These are phyloP conservation scores for Lamellibrachia satsuma DNA, from an alignment of 2,888 invertebrate species.

Conservation along the genomic window DNA sequence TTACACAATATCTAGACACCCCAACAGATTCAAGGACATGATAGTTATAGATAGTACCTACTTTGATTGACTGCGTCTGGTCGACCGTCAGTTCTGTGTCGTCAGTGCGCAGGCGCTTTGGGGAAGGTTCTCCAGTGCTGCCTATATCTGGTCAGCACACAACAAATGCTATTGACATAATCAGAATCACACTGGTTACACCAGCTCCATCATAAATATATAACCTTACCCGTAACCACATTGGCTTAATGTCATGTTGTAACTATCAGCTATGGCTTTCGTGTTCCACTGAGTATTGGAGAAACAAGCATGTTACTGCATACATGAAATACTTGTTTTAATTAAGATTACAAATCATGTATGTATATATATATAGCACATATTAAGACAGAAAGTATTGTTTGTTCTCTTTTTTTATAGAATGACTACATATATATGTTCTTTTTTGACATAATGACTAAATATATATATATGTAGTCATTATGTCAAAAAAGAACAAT, in stretches of 20 bases:
- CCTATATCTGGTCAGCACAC: background rate
- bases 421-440: background rate
- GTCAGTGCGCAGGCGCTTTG: constrained; percentile 28
- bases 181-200: background rate
- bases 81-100: constrained; percentile 39
- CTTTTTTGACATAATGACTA: background rate
- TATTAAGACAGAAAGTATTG: background rate
- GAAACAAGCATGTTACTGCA: background rate
- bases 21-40: background rate
- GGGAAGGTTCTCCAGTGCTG: constrained; percentile 29
- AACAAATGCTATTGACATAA: background rate
- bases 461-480: background rate
- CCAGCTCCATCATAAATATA: too few relatives aligned
- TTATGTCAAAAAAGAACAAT: background rate
- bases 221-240: background rate
- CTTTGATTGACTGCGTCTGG: constrained; percentile 50
- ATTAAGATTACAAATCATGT: background rate
- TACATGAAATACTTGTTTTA: background rate
- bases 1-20: too few relatives aligned
- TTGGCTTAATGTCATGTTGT: background rate
- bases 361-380: background rate
- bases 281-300: background rate
- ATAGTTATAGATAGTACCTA: constrained; percentile 29
- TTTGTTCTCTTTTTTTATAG: background rate
- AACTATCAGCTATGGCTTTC: background rate